Evolutionary conservation across 2,113 vertebrate genomes (phyloP).

Genomic region (Silurus asotus): DNA sequence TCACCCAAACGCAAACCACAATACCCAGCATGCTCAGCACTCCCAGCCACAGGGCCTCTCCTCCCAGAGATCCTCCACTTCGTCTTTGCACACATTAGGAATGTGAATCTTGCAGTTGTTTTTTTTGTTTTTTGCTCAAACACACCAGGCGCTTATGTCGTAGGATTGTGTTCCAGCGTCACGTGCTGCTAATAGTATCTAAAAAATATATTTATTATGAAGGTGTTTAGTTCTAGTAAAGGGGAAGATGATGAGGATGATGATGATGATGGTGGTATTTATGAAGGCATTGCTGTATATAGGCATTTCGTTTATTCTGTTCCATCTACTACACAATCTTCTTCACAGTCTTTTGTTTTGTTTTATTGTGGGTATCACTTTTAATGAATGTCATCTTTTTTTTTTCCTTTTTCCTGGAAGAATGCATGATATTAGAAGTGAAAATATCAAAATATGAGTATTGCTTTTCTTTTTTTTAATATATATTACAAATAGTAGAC

Average conservation of each 20-base stretch:
- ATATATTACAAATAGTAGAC: neutral
- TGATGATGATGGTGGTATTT: conserved; percentile 16
- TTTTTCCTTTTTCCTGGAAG: neutral
- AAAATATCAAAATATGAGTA: neutral
- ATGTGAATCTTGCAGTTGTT: conserved; percentile 19
- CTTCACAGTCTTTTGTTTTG: neutral
- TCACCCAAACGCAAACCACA: conserved; percentile 48
- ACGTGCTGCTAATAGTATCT: conserved; percentile 42
- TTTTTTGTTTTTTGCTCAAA: neutral
- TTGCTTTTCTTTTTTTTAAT: too few species aligned
- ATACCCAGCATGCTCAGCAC: conserved; percentile 56
- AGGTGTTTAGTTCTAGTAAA: conserved; percentile 5
- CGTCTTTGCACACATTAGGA: conserved; percentile 59
- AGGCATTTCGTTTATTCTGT: neutral
- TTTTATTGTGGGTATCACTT: neutral
- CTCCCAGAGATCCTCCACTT: conserved; percentile 50
- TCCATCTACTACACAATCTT: neutral
- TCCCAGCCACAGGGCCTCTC: conserved; percentile 67
- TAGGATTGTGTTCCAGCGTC: conserved; percentile 19
- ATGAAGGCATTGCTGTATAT: conserved; percentile 9
- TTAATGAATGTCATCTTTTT: neutral
- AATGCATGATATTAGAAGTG: conserved; percentile 9
- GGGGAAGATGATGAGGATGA: neutral
- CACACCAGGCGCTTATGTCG: conserved; percentile 24
- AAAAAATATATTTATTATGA: conserved; percentile 45